Conservation (phyloP, 2,797 vertebrate genomes). For the Lepidocolaptes lacrymiger region DNA sequence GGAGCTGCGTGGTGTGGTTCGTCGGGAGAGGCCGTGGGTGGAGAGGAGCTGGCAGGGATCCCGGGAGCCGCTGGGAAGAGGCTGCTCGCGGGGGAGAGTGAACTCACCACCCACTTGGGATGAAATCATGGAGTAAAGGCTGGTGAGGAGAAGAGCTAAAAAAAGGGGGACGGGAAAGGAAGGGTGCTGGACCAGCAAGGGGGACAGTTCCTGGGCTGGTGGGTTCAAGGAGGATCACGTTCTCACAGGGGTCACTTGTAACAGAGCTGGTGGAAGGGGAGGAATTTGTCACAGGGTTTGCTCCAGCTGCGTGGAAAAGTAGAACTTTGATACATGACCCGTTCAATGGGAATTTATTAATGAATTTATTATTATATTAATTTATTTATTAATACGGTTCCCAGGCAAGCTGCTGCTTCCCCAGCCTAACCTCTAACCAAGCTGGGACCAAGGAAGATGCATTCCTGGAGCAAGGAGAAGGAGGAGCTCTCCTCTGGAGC, state of each 20-base stretch:
- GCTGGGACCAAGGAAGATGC: neutral
- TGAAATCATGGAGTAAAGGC: constrained; percentile 54
- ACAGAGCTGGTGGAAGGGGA: accelerated
- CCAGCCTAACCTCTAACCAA: neutral
- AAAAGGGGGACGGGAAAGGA: neutral
- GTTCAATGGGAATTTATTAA: neutral
- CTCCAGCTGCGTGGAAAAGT: neutral
- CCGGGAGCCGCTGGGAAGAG: constrained; percentile 43
- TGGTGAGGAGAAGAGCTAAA: neutral
- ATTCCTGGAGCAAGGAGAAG: neutral
- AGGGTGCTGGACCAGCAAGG: neutral
- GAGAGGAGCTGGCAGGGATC: constrained; percentile 49
- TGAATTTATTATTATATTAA: no score
- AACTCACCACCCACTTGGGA: constrained; percentile 41
- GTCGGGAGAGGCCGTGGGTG: constrained; percentile 51
- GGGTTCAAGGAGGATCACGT: neutral
- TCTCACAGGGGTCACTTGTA: neutral
- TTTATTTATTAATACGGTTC: no score
- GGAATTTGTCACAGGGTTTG: neutral
- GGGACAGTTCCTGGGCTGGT: neutral
- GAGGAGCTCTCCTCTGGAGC: neutral
- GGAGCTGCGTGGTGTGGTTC: constrained; percentile 19
- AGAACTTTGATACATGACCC: neutral
- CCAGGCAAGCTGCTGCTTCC: neutral
- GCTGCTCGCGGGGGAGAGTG: constrained; percentile 24